Conservation (phyloP, 2,113 vertebrate genomes). For the Chaetorhynchus papuensis region DNA sequence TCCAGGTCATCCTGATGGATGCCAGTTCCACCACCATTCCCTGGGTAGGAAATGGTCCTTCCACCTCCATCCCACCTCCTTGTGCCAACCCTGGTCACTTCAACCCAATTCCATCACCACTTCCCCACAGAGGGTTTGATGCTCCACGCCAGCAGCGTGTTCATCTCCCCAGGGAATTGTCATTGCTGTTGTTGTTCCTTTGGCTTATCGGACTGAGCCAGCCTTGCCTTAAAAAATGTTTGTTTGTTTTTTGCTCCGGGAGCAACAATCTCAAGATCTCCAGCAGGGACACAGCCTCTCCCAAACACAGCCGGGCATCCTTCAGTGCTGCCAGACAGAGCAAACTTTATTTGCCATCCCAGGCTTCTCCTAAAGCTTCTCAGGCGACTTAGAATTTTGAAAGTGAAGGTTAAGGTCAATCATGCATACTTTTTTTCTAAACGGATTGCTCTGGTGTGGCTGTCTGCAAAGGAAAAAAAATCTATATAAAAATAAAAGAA, state of each 20-base stretch:
- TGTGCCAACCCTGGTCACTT: neutral
- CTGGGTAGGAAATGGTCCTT: neutral
- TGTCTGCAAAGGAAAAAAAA: neutral
- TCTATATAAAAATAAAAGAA: neutral
- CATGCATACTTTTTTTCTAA: slow-evolving; percentile 32
- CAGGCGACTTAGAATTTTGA: slow-evolving; percentile 6
- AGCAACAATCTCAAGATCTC: neutral
- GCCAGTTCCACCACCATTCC: neutral
- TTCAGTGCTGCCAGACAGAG: neutral
- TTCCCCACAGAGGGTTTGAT: neutral
- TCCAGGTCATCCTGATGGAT: neutral
- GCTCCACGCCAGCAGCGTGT: rapidly evolving
- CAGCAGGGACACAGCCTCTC: neutral
- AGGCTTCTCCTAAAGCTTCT: slow-evolving; percentile 28
- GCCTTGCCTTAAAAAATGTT: neutral
- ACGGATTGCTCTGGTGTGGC: neutral
- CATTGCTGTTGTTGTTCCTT: neutral
- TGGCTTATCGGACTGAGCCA: neutral
- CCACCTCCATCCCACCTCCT: neutral
- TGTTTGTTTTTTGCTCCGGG: neutral
- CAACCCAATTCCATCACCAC: rapidly evolving
- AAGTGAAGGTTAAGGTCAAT: slow-evolving; percentile 58
- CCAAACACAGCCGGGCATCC: neutral
- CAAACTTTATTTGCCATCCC: slow-evolving; percentile 39
- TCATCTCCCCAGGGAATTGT: neutral